phyloP scores from a whole-genome alignment of 2,113 vertebrate genomes.

The Microcebus lehilahytsara region DNA sequence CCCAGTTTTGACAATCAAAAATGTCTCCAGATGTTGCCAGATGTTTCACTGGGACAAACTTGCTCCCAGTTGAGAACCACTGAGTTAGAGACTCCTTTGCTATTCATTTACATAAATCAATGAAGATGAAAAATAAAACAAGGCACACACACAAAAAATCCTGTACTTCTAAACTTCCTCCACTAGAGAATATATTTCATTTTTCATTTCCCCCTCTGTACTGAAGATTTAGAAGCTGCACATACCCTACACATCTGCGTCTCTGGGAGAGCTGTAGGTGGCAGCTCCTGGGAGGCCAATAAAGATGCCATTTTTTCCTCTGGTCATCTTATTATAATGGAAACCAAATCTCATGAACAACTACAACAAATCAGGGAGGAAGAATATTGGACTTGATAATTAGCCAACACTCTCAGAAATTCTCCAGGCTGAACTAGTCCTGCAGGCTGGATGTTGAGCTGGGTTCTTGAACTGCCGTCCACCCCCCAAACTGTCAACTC shows the following conservation, averaged over 20 bases:
- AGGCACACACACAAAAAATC: not conserved
- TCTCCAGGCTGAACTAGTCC: not conserved
- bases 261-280: not conserved
- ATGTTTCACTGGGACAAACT: not conserved
- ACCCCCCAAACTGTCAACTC: not conserved
- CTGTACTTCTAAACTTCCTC: not conserved
- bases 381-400: fast-evolving
- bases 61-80: not conserved
- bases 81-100: not conserved
- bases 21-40: not conserved
- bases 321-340: not conserved
- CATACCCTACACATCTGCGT: no score
- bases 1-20: not conserved
- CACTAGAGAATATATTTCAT: not conserved
- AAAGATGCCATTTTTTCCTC: not conserved
- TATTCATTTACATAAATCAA: not conserved
- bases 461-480: not conserved
- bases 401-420: not conserved
- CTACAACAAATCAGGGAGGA: not conserved
- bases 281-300: not conserved
- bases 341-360: not conserved
- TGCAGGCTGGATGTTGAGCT: not conserved
- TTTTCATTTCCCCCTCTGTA: not conserved
- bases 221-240: not conserved
- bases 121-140: not conserved